A percentile compares a stretch with the other conserved stretches of the same genome.
Conservation (phyloP, 2,797 vertebrate species). For the Propithecus perrieri region DNA sequence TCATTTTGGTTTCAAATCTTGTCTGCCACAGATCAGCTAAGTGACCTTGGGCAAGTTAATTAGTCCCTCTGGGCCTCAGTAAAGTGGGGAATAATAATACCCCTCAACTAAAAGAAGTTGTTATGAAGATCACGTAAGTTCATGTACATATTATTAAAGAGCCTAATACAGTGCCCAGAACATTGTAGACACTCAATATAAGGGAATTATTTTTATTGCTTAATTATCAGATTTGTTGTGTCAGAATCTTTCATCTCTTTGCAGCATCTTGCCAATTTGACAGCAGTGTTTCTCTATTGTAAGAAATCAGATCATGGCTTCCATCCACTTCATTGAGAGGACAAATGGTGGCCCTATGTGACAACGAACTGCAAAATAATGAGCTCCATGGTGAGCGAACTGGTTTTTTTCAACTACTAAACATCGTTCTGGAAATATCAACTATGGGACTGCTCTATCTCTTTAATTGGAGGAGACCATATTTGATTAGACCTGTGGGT, state of each 20-base stretch:
- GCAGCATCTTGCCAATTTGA: neutral
- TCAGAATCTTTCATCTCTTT: slow-evolving; percentile 7
- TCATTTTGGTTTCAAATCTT: slow-evolving; percentile 55
- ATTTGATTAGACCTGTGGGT: neutral
- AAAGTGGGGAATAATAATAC: neutral
- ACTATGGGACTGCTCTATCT: neutral
- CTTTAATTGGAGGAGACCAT: neutral
- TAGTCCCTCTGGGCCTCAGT: neutral
- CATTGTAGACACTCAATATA: neutral
- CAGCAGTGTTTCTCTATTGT: neutral
- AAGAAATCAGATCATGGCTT: neutral
- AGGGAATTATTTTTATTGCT: slow-evolving; percentile 21
- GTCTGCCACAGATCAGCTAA: slow-evolving; percentile 48
- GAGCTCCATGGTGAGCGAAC: neutral
- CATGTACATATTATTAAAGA: neutral
- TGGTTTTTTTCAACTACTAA: neutral
- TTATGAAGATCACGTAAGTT: slow-evolving; percentile 25
- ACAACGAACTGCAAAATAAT: neutral
- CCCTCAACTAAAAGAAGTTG: neutral
- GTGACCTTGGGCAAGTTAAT: slow-evolving; percentile 52
- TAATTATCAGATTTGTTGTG: slow-evolving; percentile 37
- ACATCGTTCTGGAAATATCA: neutral
- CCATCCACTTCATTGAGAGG: neutral
- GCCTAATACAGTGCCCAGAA: neutral
- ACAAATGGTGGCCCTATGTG: neutral